Conservation (phyloP, 2,113 vertebrate species). For the Centropus unirufus region DNA sequence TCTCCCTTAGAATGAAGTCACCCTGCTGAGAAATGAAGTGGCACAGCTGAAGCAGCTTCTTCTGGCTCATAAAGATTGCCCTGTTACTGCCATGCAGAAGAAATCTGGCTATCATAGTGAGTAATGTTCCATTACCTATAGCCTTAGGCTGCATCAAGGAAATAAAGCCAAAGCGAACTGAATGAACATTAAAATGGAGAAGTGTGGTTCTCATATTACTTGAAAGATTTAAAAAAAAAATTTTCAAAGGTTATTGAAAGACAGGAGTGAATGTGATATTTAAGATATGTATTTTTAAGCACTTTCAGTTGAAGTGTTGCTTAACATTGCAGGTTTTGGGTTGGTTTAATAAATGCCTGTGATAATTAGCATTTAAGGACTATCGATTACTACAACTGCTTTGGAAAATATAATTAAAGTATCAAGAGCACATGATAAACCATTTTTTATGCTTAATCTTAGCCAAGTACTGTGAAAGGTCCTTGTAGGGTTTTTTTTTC, state of each 20-base stretch:
- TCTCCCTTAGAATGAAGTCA: constrained; percentile 93
- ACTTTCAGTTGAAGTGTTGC: background rate
- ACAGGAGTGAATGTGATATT: background rate
- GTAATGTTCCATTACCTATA: constrained; percentile 92
- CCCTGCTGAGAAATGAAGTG: constrained; percentile 99
- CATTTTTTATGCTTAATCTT: constrained; percentile 26
- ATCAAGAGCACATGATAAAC: constrained; percentile 14
- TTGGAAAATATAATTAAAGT: constrained; percentile 30
- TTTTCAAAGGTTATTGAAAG: constrained; percentile 46
- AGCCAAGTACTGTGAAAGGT: constrained; percentile 18
- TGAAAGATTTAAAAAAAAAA: constrained; percentile 11
- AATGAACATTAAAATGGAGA: constrained; percentile 72
- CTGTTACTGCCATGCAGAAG: constrained; percentile 99
- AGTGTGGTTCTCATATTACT: constrained; percentile 57
- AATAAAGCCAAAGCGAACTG: constrained; percentile 79
- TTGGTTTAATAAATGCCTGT: constrained; percentile 22
- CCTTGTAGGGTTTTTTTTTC: background rate
- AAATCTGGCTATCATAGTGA: constrained; percentile 99
- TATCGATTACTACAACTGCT: background rate
- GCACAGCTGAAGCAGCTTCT: constrained; percentile 99
- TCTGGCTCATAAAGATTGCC: constrained; percentile 99
- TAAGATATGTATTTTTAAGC: background rate
- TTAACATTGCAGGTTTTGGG: background rate
- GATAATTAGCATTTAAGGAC: constrained; percentile 34
- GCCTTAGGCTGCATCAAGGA: constrained; percentile 81